phyloP scores from a whole-genome alignment of 2,113 vertebrate genomes.

The Baryphthengus martii region DNA sequence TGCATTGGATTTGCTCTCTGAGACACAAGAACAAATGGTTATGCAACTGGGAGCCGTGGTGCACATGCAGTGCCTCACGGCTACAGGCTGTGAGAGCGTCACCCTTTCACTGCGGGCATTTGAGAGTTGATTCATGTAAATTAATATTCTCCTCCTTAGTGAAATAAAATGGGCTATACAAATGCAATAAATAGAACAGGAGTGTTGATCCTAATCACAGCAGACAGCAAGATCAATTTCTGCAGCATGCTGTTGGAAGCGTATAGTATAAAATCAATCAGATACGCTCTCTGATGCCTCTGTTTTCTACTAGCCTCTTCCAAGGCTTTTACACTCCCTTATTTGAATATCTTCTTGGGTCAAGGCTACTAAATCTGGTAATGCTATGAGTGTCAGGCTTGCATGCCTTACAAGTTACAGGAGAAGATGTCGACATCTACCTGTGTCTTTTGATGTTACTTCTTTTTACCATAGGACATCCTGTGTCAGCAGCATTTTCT shows the following conservation, averaged over 20 bases:
- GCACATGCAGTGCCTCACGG: not conserved
- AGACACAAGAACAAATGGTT: not conserved
- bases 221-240: constrained; percentile 19
- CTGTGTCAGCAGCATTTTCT: not conserved
- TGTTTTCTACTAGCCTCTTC: not conserved
- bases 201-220: constrained; percentile 8
- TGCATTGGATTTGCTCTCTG: not conserved
- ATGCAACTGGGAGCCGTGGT: not conserved
- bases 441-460: not conserved
- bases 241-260: not conserved
- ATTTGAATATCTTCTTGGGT: not conserved
- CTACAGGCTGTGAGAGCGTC: not conserved
- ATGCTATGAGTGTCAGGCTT: not conserved
- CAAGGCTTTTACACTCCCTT: not conserved
- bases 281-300: not conserved
- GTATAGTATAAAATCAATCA: not conserved
- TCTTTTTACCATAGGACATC: not conserved
- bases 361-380: not conserved
- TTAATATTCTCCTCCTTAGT: not conserved
- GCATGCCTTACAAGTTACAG: not conserved
- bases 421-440: not conserved
- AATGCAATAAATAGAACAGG: constrained; percentile 3
- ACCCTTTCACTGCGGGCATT: not conserved
- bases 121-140: not conserved
- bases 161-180: not conserved